These are phyloP conservation scores for Brachionus manjavacas DNA, from an alignment of 1,140 invertebrate genomes.

Conservation along the genomic window DNA sequence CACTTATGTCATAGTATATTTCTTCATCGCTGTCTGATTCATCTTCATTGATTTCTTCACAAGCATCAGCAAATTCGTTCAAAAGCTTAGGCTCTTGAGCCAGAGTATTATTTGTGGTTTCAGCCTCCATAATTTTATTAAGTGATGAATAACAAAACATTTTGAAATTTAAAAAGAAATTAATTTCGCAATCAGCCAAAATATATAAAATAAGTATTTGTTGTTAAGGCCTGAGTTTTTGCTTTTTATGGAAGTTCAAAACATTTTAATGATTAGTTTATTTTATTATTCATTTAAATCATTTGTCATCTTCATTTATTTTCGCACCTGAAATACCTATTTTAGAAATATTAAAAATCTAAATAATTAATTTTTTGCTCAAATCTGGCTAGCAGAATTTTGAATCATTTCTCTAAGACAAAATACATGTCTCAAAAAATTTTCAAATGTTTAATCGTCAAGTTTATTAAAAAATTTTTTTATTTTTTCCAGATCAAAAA, in stretches of 20 bases:
- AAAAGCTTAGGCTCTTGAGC: background rate
- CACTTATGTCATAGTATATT: background rate
- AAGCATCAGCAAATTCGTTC: background rate
- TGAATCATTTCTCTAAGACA: no score
- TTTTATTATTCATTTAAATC: background rate
- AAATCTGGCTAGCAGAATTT: no score
- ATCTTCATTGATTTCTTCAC: background rate
- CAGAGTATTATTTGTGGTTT: background rate
- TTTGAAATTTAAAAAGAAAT: background rate
- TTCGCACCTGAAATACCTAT: no score
- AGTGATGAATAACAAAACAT: background rate
- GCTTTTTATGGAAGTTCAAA: background rate
- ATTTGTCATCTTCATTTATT: background rate
- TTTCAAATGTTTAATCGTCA: no score
- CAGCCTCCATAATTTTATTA: slow-evolving; percentile 1
- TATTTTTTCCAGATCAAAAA: no score
- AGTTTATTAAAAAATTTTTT: no score
- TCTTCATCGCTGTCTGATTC: background rate
- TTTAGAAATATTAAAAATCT: no score
- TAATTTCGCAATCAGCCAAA: background rate
- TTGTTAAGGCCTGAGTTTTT: background rate
- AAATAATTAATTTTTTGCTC: no score
- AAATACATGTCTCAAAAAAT: no score
- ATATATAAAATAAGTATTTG: background rate
- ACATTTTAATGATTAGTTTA: background rate